A percentile compares a stretch with the other conserved stretches of the same genome.
Conservation (phyloP, 2,113 vertebrate species). For the Neolamprologus sp. region DNA sequence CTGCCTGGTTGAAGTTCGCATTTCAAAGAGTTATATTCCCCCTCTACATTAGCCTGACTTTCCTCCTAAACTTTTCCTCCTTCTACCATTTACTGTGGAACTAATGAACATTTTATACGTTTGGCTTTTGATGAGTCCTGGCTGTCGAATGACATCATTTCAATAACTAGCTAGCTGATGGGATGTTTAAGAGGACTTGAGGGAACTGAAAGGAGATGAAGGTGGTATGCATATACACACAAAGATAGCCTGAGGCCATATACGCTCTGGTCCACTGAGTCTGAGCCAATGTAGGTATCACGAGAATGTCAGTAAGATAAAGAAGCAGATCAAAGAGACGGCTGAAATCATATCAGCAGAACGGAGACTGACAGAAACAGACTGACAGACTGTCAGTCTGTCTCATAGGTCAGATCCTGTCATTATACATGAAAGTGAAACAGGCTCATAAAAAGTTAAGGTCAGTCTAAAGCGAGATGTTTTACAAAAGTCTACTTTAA, state of each 20-base stretch:
- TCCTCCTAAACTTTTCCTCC: not conserved
- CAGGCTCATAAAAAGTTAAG: not conserved
- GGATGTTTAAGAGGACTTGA: not conserved
- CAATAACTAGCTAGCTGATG: not conserved
- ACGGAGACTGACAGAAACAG: not conserved
- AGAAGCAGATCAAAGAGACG: slow-evolving; percentile 1
- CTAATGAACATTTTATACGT: not conserved
- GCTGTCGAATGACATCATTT: not conserved
- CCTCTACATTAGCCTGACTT: not conserved
- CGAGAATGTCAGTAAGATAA: slow-evolving; percentile 11
- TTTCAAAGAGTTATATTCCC: not conserved
- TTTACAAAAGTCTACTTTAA: not conserved
- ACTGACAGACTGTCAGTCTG: not conserved
- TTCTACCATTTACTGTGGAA: not conserved
- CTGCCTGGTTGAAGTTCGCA: not conserved
- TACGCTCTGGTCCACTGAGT: not conserved
- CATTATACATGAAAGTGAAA: not conserved
- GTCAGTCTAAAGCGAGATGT: not conserved
- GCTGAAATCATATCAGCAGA: not conserved
- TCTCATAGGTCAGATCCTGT: not conserved
- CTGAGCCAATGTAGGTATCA: slow-evolving; percentile 3
- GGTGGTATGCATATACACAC: not conserved
- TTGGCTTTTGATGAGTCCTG: not conserved
- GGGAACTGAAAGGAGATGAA: not conserved
- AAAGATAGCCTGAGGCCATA: not conserved